phyloP scores from a whole-genome alignment of 2,113 vertebrate genomes.

The Tragelaphus buxtoni region DNA sequence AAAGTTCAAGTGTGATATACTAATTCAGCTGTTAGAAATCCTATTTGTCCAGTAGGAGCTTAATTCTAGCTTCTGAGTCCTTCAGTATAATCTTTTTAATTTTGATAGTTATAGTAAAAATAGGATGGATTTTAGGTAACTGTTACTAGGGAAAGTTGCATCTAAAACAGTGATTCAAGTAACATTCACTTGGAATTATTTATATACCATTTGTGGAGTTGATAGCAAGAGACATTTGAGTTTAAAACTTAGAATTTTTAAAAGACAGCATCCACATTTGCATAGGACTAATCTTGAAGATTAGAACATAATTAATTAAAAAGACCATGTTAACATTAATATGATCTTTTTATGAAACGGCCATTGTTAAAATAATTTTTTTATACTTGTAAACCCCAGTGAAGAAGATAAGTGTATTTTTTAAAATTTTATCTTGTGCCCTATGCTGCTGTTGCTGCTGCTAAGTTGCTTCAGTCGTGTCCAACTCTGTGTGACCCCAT shows the following conservation, averaged over 20 bases:
- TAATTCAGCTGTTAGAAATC: conserved; percentile 20
- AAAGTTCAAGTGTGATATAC: conserved; percentile 10
- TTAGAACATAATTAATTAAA: neutral
- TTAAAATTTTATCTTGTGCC: neutral
- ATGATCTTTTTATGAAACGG: neutral
- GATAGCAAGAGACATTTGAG: neutral
- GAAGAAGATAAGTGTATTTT: neutral
- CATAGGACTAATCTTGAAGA: neutral
- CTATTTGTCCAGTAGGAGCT: neutral
- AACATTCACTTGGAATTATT: conserved; percentile 29
- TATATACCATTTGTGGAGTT: conserved; percentile 17
- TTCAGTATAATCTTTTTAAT: neutral
- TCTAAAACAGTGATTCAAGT: conserved; percentile 27
- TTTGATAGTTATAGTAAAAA: conserved; percentile 24
- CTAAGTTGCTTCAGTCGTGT: no score
- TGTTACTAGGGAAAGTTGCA: neutral
- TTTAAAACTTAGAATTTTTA: conserved; percentile 27
- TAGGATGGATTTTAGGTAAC: conserved; percentile 16
- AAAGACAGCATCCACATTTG: neutral
- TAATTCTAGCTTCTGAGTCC: neutral
- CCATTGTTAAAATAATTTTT: neutral
- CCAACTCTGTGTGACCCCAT: no score
- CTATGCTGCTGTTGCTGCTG: neutral
- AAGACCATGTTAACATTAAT: neutral
- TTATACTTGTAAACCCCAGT: neutral